Evolutionary conservation across 2,113 vertebrate species (phyloP), one percentile per base, ranked within the genome.

Genomic region (Oncorhynchus keta): DNA sequence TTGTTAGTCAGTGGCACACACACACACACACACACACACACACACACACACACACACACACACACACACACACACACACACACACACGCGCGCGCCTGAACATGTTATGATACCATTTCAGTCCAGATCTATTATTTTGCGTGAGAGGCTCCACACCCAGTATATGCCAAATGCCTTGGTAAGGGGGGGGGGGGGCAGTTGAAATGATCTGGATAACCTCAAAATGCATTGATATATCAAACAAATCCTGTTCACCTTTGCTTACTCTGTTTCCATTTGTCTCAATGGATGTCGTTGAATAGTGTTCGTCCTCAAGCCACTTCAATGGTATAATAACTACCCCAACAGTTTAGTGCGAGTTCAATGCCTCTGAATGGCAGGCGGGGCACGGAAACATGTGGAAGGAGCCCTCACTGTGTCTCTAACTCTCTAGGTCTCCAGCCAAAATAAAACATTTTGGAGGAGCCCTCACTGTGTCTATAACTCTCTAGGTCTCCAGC

Each of bases 281-380:
- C n/a, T 74, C 62, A 20, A 12, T 14, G 39, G 14, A 61, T 32
- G 73, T 78, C 51, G 28, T 49, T 22, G 62, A 69, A 69, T 45
- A 14, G 68, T 64, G 39, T 70, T 70, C 70, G 55, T 49, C 74
- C 9, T 45, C 39, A 45, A 73, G 59, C 68, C 45, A 39, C 32
- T 35, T 45, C 22, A 9, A 2, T 32, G 28, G 49, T 67, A 62
- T 69, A 74, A 87, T 74, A 81, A 82, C 88, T 76, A 88, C 83
- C 82, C 39, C 70, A 67, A 79, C 74, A 65, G 71, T 88, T 85
- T 83, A 84, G 76, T 69, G 48, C 18, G 4, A 74, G 82, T 81
- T 88, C 81, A 85, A 66, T 48, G 76, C 62, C 71, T 83, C 61
- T 24, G n/a, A 87, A 84, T 78, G 74, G 39, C 39, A 45, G 39